Base-by-base conservation (phyloP, 2,797 vertebrate species). In the Chloroceryle inda region DNA sequence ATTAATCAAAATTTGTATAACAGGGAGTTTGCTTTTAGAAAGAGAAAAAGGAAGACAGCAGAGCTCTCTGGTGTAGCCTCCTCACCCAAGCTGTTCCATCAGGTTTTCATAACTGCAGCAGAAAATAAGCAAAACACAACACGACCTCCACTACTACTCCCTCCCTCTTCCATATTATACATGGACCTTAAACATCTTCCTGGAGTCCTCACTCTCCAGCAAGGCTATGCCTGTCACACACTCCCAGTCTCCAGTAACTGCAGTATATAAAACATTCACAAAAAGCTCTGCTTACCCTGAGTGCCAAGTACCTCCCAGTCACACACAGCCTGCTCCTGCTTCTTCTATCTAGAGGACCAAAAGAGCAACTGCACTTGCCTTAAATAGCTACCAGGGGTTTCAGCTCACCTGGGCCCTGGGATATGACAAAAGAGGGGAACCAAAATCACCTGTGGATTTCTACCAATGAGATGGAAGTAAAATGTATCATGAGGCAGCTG, bases 331-430 rank as follows among this genome's bases (percentile, higher is more conserved):
- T 2, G 0, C 1, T 2, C 2, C 10, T 13, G 0, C 6, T 27
- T 13, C 11, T 23, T 20, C 10, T 5, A 22, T 4, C 21, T 1
- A 6, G 0, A 0, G 0, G 0, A 0, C 3, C 13, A 33, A 13
- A 0, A 0, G 0, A 9, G 0, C 1, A 8, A 4, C 7, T 56
- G 9, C 61, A 6, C 62, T 33, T 27, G 18, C 20, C 68, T 84
- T 64, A n/a, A 81, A 61, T 58, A 92, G 13, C 8, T 4, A 10
- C 38, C 26, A 9, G 0, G 1, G 6, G 14, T 3, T 68, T 31
- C 40, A 62, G 33, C 44, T 38, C 79, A 27, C 18, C 22, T 37
- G 24, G 22, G 35, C 5, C 56, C 44, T 4, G 58, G n/a, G 40
- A 4, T 66, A 31, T 56, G 66, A 2, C 21, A 31, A 49, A 45